A percentile compares a stretch with the other conserved stretches of the same genome.
phyloP scores from a whole-genome alignment of 2,888 invertebrate genomes.

The Ischnus inquisitorius region DNA sequence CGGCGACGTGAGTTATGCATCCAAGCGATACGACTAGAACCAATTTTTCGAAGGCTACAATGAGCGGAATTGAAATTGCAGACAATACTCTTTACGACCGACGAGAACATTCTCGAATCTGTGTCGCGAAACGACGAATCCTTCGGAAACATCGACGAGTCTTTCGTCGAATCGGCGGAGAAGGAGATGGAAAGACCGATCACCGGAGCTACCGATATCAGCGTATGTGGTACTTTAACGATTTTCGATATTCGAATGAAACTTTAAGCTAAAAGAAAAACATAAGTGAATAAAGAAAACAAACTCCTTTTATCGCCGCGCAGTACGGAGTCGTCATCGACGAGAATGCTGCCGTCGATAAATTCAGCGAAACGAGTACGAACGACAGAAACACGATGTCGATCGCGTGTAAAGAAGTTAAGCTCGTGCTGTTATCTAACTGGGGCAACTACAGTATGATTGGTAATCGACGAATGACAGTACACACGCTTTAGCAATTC shows the following conservation, averaged over 20 bases:
- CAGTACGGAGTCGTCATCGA: constrained; percentile 46
- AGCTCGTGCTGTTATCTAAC: constrained; percentile 88
- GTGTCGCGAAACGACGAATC: constrained; percentile 87
- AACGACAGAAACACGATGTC: constrained; percentile 71
- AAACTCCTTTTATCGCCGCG: neutral
- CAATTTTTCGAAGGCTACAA: neutral
- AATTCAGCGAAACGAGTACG: constrained; percentile 65
- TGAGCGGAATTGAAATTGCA: constrained; percentile 84
- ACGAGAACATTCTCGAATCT: constrained; percentile 90
- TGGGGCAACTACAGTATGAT: constrained; percentile 89
- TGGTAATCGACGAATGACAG: constrained; percentile 82
- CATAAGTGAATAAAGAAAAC: neutral
- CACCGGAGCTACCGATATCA: constrained; percentile 86
- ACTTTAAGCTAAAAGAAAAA: neutral
- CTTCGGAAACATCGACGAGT: constrained; percentile 83
- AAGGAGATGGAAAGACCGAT: constrained; percentile 88
- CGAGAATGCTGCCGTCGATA: constrained; percentile 32
- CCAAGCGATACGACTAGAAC: neutral
- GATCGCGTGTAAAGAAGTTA: constrained; percentile 84
- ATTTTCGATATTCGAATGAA: neutral
- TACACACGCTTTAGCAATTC: too few species aligned
- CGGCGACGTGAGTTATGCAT: constrained; percentile 88
- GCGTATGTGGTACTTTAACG: constrained; percentile 50
- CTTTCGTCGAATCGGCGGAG: constrained; percentile 85
- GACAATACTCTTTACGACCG: constrained; percentile 95